These are phyloP conservation scores for Saturnia pavonia DNA, from an alignment of 2,888 invertebrate species.

Conservation along the genomic window DNA sequence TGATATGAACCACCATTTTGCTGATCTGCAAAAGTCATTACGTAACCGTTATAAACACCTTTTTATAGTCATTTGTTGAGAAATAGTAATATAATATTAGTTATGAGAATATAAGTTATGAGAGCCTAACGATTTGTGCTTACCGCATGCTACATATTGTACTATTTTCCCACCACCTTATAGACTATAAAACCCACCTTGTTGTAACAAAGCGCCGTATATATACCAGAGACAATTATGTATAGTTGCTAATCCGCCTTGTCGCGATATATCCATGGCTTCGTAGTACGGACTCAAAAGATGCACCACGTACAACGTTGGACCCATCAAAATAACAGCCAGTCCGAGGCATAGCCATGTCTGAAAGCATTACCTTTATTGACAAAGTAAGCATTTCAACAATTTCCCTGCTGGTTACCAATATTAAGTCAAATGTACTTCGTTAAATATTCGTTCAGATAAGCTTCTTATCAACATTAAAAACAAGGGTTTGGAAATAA, in stretches of 20 bases:
- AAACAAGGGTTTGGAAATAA: too few species aligned
- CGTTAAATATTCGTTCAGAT: neutral
- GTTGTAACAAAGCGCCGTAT: conserved; percentile 94
- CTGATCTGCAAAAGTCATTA: too few species aligned
- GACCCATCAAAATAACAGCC: conserved; percentile 89
- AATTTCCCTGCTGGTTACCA: neutral
- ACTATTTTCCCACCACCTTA: neutral
- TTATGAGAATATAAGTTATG: too few species aligned
- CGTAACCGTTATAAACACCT: too few species aligned
- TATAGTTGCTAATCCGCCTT: conserved; percentile 82
- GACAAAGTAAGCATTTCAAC: neutral
- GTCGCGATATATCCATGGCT: conserved; percentile 79
- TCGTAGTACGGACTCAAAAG: conserved; percentile 87
- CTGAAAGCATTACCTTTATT: conserved; percentile 61
- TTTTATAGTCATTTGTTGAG: too few species aligned
- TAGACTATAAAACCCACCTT: conserved; percentile 82
- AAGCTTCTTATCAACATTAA: too few species aligned
- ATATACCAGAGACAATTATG: conserved; percentile 93
- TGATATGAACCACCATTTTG: too few species aligned
- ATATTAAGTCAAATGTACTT: neutral
- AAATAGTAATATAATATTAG: too few species aligned
- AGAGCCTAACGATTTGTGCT: neutral
- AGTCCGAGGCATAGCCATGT: conserved; percentile 91
- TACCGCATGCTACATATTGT: neutral
- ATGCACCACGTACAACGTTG: conserved; percentile 88